Percentiles rank a stretch among this genome's conserved stretches.
Evolutionary conservation across 1,140 invertebrate genomes (phyloP).

Genomic region (Physella acuta): DNA sequence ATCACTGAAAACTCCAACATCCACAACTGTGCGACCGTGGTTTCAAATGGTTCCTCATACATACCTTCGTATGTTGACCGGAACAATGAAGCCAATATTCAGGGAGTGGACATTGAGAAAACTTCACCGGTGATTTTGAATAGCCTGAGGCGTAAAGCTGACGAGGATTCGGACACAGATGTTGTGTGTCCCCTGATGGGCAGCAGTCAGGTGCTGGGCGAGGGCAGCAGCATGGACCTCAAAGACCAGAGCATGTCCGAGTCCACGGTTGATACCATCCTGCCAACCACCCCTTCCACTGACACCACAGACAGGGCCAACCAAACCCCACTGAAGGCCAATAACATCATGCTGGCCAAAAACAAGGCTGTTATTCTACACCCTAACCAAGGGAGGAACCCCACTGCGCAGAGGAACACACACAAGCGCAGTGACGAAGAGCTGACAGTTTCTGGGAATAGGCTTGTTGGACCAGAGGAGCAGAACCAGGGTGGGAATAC

Average conservation of each 20-base stretch:
- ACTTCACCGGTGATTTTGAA: neutral
- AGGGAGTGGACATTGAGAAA: neutral
- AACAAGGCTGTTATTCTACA: conserved; percentile 63
- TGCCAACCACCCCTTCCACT: conserved; percentile 55
- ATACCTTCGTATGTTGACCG: conserved; percentile 1
- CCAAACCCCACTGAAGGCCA: conserved; percentile 37
- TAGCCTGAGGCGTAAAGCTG: neutral
- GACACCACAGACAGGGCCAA: conserved; percentile 25
- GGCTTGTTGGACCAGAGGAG: conserved; percentile 66
- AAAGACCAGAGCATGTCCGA: conserved; percentile 36
- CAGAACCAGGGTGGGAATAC: neutral
- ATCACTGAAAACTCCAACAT: conserved; percentile 13
- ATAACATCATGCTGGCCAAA: conserved; percentile 44
- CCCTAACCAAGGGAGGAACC: conserved; percentile 85
- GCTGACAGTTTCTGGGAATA: conserved; percentile 65
- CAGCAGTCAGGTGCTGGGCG: conserved; percentile 6
- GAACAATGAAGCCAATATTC: conserved; percentile 6
- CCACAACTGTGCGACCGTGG: neutral
- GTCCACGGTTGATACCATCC: conserved; percentile 59
- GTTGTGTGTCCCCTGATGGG: conserved; percentile 13
- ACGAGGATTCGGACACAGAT: neutral
- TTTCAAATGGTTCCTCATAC: conserved; percentile 3
- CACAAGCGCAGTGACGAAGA: conserved; percentile 64
- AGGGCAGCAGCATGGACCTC: neutral
- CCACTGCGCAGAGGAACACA: conserved; percentile 81